Base-by-base conservation (phyloP, 2,888 invertebrate genomes). In the Tinea semifulvella region DNA sequence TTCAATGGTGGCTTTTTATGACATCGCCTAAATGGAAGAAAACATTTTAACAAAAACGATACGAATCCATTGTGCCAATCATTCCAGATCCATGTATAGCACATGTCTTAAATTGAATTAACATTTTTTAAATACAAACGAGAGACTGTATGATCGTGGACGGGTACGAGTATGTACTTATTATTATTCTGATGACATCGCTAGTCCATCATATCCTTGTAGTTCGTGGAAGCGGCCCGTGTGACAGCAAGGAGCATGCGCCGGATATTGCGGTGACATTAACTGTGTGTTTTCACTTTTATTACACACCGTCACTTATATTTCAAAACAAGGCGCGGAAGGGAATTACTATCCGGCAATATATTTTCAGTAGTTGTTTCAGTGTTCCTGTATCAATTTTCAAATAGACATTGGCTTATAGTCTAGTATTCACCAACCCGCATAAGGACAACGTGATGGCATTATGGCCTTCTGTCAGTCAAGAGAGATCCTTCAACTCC, bases 191-290 rank as follows among this genome's bases (percentile, higher is more conserved):
- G 49, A 46, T 52, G 56, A 57, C 55, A 49, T 47, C 55, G 46
- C 51, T 55, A 63, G 65, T 61, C 61, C 61, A 63, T 64, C 66
- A 66, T 68, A 65, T 69, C 56, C 65, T 65, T 59, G 60, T 58
- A 54, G 63, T 76, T 76, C 75, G 67, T 73, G 70, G 77, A 73
- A 76, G 74, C 68, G 71, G 60, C 66, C 67, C 65, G 72, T 61
- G 65, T 61, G 64, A 58, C 56, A 58, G 18, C 57, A 55, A 59
- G 61, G 63, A 56, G 43, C 35, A 42, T 43, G 44, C 58, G 55
- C 61, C 68, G 73, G 72, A 74, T 61, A 57, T 62, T 58, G 58
- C 57, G 50, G 52, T 60, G 63, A 66, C 62, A 63, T 53, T 62
- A 66, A 68, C 67, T 57, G 63, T 67, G 61, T 49, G 66, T 67